Evolutionary conservation across 2,797 vertebrate genomes (phyloP), one percentile per base, ranked within the genome.

Genomic region (Danio choprae): DNA sequence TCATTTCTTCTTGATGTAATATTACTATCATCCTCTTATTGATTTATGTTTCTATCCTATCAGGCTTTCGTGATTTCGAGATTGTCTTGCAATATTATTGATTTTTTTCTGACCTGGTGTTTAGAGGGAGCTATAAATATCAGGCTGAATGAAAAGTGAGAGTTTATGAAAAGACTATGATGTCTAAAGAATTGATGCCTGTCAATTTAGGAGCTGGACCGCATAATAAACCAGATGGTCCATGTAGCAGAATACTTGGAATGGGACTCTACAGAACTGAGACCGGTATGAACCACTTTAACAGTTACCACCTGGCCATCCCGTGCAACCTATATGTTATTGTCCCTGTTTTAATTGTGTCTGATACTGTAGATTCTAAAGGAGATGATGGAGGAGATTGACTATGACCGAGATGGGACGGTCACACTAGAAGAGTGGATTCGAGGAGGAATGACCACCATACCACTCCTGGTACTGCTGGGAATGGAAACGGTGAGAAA

Each of bases 341-440:
- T 76, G 40, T 55, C 44, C 36, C 36, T 63, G 62, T 29, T 20
- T 40, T 73, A 4, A 40, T 1, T 81, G 8, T 77, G 12, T 80
- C 11, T 73, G 81, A 63, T 48, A 3, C 56, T 85, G 6, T 43
- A 98, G 97, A 98, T 98, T 79, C 59, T 98, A 87, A 96, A 96
- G 90, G 95, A 94, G 0, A 98, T 98, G 97, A 95, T 98, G 93
- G 94, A 97, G 76, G 96, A 97, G 88, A 97, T 98, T 0, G 97
- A 98, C 88, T 95, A 91, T 1, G 91, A 98, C 89, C 90, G 77
- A 0, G 96, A 98, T 0, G 97, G 97, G 68, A 96, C 94, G 0
- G 97, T 98, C 81, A 97, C 97, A 0, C 91, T 98, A 81, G 95
- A 97, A 89, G 97, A 98, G 83, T 98, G 97, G 97, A 96, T 98